These are phyloP conservation scores for Tetramorium bicarinatum DNA, from an alignment of 2,888 invertebrate species.

Conservation along the genomic window DNA sequence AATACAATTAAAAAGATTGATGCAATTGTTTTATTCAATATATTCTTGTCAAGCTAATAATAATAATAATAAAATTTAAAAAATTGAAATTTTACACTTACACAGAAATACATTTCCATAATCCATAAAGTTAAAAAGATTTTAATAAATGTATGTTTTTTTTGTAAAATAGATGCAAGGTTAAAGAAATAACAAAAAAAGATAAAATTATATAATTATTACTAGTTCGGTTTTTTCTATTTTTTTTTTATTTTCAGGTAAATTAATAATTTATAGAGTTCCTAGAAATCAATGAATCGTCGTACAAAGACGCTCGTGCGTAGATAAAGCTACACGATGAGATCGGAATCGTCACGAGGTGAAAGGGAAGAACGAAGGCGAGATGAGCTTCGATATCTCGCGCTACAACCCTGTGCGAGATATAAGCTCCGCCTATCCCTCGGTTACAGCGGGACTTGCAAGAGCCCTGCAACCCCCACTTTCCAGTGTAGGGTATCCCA, in stretches of 20 bases:
- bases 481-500: slow-evolving; percentile 71
- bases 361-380: slow-evolving; percentile 68
- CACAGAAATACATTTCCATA: no score
- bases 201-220: not conserved
- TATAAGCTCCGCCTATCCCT: slow-evolving; percentile 84
- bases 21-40: not conserved
- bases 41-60: not conserved
- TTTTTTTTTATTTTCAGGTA: not conserved
- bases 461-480: slow-evolving; percentile 73
- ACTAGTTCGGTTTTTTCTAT: not conserved
- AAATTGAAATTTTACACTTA: not conserved
- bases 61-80: not conserved
- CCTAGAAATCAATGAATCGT: slow-evolving; percentile 19
- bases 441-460: slow-evolving; percentile 78
- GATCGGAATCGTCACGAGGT: slow-evolving; percentile 59
- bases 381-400: slow-evolving; percentile 80
- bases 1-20: not conserved
- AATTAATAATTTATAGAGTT: slow-evolving; percentile 35
- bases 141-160: not conserved
- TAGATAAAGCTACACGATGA: slow-evolving; percentile 40
- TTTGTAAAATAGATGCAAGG: not conserved
- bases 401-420: slow-evolving; percentile 78
- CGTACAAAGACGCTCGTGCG: slow-evolving; percentile 40
- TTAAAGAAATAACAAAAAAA: not conserved
- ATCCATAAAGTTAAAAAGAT: not conserved